Base-by-base conservation (phyloP, 2,797 vertebrate genomes). In the Molothrus ater region DNA sequence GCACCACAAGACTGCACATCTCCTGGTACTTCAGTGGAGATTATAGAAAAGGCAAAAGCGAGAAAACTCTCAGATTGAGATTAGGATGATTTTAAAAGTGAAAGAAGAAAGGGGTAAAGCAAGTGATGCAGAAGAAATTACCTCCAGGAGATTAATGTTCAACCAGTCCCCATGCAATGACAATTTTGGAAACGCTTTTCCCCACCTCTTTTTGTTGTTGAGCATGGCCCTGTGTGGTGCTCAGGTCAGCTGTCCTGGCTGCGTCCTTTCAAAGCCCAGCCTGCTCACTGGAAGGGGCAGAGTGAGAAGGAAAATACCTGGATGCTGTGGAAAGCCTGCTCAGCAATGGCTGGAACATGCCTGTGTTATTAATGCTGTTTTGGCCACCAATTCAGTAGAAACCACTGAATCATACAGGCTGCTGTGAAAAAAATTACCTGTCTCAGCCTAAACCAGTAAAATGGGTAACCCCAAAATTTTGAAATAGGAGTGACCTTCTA, bases 11-110 rank as follows among this genome's bases (percentile, higher is more conserved):
- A 5, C 29, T 81, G 13, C 17, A 8, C 2, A 0, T 48, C 20
- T 75, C 22, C 20, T 59, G 12, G 7, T 66, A 11, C 1, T 5
- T 19, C 36, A 6, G 7, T 12, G 6, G 17, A 34, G 13, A 47
- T 21, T 40, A 53, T 0, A 50, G 6, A 24, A 68, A 61, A 60
- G 12, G 19, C 13, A 54, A 47, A 92, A 54, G 5, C 0, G 0
- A 53, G 47, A 66, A 54, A 91, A 63, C 7, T 56, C 22, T 17
- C 7, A 1, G 25, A 28, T 1, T 51, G 14, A 81, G 13, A 25
- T 34, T 15, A 51, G 51, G 22, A 19, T 4, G 7, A 54, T 63
- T 57, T 65, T 53, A 28, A 32, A 70, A 78, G 7, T 42, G 11
- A 73, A 70, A 43, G 5, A 57, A 11, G 2, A 9, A 1, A 56